Evolutionary conservation across 2,797 vertebrate species (phyloP).

Genomic region (Darevskia nairensis): DNA sequence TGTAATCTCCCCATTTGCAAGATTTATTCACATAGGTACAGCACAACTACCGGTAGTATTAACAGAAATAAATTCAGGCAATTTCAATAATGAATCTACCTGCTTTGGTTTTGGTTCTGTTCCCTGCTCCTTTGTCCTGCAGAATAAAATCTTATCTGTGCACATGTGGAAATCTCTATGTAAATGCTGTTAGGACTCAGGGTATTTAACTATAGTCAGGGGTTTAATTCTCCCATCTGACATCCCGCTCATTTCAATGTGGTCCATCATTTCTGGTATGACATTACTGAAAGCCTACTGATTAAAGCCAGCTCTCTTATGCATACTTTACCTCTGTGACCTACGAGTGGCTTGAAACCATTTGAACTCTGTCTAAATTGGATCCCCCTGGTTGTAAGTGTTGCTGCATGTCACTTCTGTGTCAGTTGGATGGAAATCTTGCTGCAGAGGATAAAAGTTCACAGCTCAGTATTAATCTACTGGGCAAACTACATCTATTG

Average conservation of each 20-base stretch:
- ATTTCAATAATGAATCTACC: background rate
- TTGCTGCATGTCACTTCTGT: conserved; percentile 69
- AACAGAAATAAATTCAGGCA: background rate
- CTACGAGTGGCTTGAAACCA: conserved; percentile 68
- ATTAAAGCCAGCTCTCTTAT: conserved; percentile 69
- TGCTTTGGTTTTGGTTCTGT: background rate
- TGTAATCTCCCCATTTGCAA: conserved; percentile 24
- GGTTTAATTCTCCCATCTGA: conserved; percentile 54
- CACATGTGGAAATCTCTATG: conserved; percentile 37
- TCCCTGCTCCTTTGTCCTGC: conserved; percentile 8
- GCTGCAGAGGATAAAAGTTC: conserved; percentile 65
- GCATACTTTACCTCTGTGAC: conserved; percentile 69
- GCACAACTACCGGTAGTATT: background rate
- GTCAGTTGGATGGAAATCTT: conserved; percentile 71
- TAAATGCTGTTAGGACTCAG: conserved; percentile 40
- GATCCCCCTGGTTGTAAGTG: conserved; percentile 64
- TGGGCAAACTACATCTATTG: conserved; percentile 71
- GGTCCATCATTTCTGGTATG: conserved; percentile 57
- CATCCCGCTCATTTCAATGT: conserved; percentile 52
- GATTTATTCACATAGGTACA: conserved; percentile 15
- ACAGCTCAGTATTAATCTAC: conserved; percentile 68
- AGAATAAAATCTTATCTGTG: background rate
- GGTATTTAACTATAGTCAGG: conserved; percentile 48
- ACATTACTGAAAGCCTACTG: conserved; percentile 62
- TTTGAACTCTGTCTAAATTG: conserved; percentile 68